Percentiles rank a stretch among this genome's conserved stretches.
These are phyloP conservation scores for Papilio dardanus DNA, from an alignment of 1,140 invertebrate species.

Conservation along the genomic window DNA sequence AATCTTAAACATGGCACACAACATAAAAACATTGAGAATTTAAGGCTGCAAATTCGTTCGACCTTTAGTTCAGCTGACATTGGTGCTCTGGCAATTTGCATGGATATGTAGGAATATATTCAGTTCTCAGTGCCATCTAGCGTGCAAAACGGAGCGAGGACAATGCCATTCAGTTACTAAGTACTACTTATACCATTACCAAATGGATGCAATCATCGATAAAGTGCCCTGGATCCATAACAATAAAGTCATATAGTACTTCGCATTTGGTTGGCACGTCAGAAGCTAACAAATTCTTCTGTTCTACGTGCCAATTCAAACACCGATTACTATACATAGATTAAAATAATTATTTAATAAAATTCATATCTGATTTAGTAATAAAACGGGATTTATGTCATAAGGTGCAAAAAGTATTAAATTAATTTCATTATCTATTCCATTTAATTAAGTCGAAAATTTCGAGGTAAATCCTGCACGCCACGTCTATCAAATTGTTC, in stretches of 20 bases:
- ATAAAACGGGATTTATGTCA: not conserved
- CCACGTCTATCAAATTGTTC: constrained; percentile 2
- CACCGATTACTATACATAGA: too few relatives aligned
- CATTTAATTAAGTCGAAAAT: not conserved
- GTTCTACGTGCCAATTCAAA: not conserved
- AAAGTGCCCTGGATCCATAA: not conserved
- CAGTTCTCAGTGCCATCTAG: constrained; percentile 20
- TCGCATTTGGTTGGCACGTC: not conserved
- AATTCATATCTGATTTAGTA: too few relatives aligned
- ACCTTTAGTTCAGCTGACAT: constrained; percentile 26
- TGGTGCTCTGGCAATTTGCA: constrained; percentile 21
- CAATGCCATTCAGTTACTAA: constrained; percentile 19
- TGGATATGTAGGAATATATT: constrained; percentile 31
- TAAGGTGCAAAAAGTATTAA: not conserved
- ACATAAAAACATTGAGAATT: not conserved
- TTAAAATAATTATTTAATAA: too few relatives aligned
- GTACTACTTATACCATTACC: not conserved
- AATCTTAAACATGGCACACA: not conserved
- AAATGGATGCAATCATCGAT: constrained; percentile 3
- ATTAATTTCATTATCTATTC: not conserved
- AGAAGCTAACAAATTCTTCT: not conserved
- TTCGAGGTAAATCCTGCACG: not conserved
- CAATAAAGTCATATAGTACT: not conserved
- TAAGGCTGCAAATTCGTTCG: constrained; percentile 13
- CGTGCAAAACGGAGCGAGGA: constrained; percentile 23